Evolutionary conservation across 30 jellyfish, hydroid and myxozoan species (phyloP).

Genomic region (Nemopilema nomurai): DNA sequence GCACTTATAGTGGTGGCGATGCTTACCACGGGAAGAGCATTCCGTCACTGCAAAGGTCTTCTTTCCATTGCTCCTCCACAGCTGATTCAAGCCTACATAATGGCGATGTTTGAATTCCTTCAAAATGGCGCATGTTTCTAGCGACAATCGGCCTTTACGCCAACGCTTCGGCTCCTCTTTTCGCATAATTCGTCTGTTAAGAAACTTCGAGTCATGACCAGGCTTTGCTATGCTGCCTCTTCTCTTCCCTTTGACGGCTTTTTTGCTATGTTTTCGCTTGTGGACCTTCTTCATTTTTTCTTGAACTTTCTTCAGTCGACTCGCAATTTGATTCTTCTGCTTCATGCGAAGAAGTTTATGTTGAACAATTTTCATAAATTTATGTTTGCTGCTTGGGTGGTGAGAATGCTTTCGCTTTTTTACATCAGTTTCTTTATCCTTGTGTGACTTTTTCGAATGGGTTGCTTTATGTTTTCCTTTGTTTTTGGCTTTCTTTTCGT

Average conservation of each 20-base stretch:
- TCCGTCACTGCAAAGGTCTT: constrained; percentile 45
- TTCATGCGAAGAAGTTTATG: constrained; percentile 44
- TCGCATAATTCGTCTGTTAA: constrained; percentile 16
- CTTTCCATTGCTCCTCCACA: constrained; percentile 19
- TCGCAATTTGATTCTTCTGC: constrained; percentile 62
- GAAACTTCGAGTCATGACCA: constrained; percentile 2
- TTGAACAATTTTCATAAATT: constrained; percentile 62
- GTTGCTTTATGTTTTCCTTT: neutral
- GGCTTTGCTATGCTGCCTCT: neutral
- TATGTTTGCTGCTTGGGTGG: constrained; percentile 19
- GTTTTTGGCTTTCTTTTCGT: neutral
- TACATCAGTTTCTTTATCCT: neutral
- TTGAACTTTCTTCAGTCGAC: constrained; percentile 46
- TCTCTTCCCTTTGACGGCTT: neutral
- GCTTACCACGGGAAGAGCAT: constrained; percentile 26
- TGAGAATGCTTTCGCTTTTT: neutral
- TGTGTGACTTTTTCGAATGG: neutral
- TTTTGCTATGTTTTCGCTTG: constrained; percentile 30
- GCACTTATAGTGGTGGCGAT: constrained; percentile 26
- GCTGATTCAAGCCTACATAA: constrained; percentile 29
- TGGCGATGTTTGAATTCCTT: constrained; percentile 40
- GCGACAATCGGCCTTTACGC: constrained; percentile 46
- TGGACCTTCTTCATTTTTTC: constrained; percentile 26
- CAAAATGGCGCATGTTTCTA: constrained; percentile 27
- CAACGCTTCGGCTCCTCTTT: constrained; percentile 57